phyloP scores from a whole-genome alignment of 1,140 invertebrate species.

The Euwallacea similis region DNA sequence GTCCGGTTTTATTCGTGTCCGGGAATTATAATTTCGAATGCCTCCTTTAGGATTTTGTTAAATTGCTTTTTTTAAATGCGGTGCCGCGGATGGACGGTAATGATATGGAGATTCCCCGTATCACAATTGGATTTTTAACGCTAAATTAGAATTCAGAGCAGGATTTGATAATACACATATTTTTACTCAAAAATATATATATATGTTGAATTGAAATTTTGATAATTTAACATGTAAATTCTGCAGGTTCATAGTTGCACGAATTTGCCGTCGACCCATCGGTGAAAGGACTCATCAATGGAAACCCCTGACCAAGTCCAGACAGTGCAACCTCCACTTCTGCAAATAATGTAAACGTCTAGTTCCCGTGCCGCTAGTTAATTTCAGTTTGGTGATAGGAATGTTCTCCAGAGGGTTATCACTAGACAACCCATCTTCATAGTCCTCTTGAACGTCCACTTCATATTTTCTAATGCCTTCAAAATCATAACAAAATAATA shows the following conservation, averaged over 20 bases:
- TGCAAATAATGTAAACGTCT: slow-evolving; percentile 17
- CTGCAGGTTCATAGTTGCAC: slow-evolving; percentile 6
- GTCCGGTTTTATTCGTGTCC: slow-evolving; percentile 36
- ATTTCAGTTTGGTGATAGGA: not conserved
- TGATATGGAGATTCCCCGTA: not conserved
- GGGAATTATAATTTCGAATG: slow-evolving; percentile 28
- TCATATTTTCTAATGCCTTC: slow-evolving; percentile 10
- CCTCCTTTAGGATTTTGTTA: slow-evolving; percentile 30
- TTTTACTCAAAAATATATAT: not conserved
- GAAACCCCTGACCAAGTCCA: slow-evolving; percentile 1
- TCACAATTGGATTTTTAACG: not conserved
- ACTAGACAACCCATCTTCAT: not conserved
- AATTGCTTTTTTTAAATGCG: slow-evolving; percentile 3
- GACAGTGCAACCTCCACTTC: not conserved
- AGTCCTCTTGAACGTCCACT: slow-evolving; percentile 18
- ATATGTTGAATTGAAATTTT: too few relatives aligned
- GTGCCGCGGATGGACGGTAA: not conserved
- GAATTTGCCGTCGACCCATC: not conserved
- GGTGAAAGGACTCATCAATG: too few relatives aligned
- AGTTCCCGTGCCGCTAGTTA: not conserved
- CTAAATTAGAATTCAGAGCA: too few relatives aligned
- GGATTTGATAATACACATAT: not conserved
- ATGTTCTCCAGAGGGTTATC: not conserved
- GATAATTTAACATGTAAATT: not conserved
- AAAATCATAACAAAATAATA: not conserved